These are phyloP conservation scores for Drosophila mimetica DNA, from an alignment of 2,888 invertebrate genomes.

Conservation along the genomic window DNA sequence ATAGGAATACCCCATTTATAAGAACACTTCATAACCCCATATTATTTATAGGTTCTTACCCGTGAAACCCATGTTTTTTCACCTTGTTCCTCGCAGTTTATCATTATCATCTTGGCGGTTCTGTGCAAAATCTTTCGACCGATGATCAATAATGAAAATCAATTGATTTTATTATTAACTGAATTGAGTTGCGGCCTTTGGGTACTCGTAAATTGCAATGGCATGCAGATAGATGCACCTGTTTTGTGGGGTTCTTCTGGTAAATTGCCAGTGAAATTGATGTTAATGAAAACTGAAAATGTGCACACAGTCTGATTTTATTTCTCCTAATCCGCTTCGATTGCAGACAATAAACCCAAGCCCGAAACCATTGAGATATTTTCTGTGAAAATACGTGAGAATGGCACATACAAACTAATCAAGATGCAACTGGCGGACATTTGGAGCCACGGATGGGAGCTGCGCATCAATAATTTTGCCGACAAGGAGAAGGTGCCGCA, in stretches of 20 bases:
- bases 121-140: slow-evolving; percentile 4
- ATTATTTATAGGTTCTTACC: background rate
- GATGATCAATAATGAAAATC: slow-evolving; percentile 21
- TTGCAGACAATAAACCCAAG: slow-evolving; percentile 89
- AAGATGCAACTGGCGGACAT: slow-evolving; percentile 88
- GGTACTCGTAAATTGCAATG: slow-evolving; percentile 2
- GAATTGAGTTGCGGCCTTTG: slow-evolving; percentile 1
- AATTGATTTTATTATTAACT: slow-evolving; percentile 48
- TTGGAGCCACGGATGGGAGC: slow-evolving; percentile 88
- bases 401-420: slow-evolving; percentile 86
- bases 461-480: slow-evolving; percentile 90
- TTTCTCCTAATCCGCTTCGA: slow-evolving; percentile 4
- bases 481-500: slow-evolving; percentile 89
- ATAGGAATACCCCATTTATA: no score
- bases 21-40: no score
- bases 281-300: slow-evolving; percentile 37
- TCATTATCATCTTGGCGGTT: background rate
- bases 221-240: slow-evolving; percentile 20
- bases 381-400: slow-evolving; percentile 85
- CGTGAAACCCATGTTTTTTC: no score
- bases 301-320: slow-evolving; percentile 7
- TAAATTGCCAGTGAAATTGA: slow-evolving; percentile 1
- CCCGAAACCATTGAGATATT: slow-evolving; percentile 89
- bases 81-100: background rate
- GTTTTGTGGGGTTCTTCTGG: slow-evolving; percentile 1